A percentile compares a stretch with the other conserved stretches of the same genome.
These are phyloP conservation scores for Lysandra coridon DNA, from an alignment of 2,888 invertebrate genomes.

Conservation along the genomic window DNA sequence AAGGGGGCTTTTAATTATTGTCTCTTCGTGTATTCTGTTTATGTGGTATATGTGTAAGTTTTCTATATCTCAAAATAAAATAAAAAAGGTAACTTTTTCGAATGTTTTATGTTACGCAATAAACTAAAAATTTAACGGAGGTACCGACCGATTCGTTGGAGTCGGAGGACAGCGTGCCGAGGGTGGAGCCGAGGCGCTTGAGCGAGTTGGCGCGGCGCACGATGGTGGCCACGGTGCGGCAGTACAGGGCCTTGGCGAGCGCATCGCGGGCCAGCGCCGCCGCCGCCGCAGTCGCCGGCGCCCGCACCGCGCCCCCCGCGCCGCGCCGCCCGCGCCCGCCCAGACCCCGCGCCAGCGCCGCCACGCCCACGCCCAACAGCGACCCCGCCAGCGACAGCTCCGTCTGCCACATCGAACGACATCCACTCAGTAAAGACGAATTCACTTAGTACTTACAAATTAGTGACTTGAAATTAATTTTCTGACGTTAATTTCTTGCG, in stretches of 20 bases:
- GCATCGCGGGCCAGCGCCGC: constrained; percentile 92
- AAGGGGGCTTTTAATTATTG: too few species aligned
- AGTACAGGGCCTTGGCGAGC: constrained; percentile 96
- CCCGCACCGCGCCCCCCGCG: constrained; percentile 90
- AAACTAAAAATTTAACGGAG: background rate
- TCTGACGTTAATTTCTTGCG: too few species aligned
- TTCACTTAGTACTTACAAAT: too few species aligned
- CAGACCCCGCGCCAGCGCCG: constrained; percentile 90
- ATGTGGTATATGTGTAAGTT: too few species aligned
- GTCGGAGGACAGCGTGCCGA: constrained; percentile 93
- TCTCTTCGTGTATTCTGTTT: too few species aligned
- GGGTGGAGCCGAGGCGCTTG: constrained; percentile 90
- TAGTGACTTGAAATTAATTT: too few species aligned
- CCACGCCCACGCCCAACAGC: constrained; percentile 87
- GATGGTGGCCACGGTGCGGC: constrained; percentile 96
- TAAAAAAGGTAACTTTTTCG: too few species aligned
- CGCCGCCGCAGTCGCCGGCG: constrained; percentile 92
- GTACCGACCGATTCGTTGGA: constrained; percentile 93
- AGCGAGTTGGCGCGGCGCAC: constrained; percentile 95
- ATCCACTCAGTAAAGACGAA: background rate
- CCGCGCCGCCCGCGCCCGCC: constrained; percentile 86
- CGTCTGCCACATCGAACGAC: constrained; percentile 60
- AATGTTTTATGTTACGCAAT: background rate
- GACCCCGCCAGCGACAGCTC: constrained; percentile 93
- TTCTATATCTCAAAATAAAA: too few species aligned